Evolutionary conservation across 2,888 invertebrate species (phyloP).

Genomic region (Eledona agricola): DNA sequence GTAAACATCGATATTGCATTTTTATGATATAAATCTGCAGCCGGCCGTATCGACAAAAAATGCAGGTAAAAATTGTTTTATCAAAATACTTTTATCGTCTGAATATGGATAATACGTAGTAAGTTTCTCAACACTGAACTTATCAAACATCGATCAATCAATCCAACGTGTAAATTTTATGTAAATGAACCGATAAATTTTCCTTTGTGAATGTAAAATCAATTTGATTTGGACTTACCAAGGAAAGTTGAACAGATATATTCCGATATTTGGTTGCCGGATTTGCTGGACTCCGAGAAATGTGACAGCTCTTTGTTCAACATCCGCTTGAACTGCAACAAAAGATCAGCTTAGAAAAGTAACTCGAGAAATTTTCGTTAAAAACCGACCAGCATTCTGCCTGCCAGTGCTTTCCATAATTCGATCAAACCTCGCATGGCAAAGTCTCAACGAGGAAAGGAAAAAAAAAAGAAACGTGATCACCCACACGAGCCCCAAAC

Average conservation of each 20-base stretch:
- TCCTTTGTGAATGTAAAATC: too few relatives aligned
- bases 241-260: constrained; percentile 99
- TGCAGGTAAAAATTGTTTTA: too few relatives aligned
- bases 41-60: too few relatives aligned
- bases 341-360: constrained; percentile 47
- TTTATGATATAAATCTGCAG: too few relatives aligned
- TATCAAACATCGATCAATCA: too few relatives aligned
- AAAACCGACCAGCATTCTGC: constrained; percentile 8
- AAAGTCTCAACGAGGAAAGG: not conserved
- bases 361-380: constrained; percentile 1
- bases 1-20: too few relatives aligned
- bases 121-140: too few relatives aligned
- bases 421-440: constrained; percentile 9
- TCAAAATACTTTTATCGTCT: too few relatives aligned
- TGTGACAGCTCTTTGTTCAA: constrained; percentile 99
- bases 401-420: not conserved
- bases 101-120: too few relatives aligned
- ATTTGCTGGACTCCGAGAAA: constrained; percentile 98
- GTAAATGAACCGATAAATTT: too few relatives aligned
- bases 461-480: constrained; percentile 9
- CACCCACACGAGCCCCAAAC: constrained; percentile 26
- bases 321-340: constrained; percentile 97
- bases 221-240: constrained; percentile 91
- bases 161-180: too few relatives aligned
- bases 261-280: constrained; percentile 99